These are phyloP conservation scores for Coilia nasus DNA, from an alignment of 2,797 vertebrate species.

Conservation along the genomic window DNA sequence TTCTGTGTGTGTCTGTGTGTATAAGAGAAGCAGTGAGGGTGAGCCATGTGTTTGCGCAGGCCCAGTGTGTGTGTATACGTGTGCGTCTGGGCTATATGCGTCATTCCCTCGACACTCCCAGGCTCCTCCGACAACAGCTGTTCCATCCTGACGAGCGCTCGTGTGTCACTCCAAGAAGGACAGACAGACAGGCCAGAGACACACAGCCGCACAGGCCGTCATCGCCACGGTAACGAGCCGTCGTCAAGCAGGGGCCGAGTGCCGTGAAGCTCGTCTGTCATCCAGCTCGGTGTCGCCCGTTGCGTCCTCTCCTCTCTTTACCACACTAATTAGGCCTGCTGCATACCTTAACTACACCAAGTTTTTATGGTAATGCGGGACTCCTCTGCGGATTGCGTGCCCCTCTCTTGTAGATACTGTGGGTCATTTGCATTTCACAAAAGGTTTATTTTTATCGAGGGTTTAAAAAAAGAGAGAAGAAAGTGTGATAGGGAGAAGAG, in stretches of 20 bases:
- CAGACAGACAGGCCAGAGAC: slow-evolving; percentile 2
- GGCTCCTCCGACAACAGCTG: slow-evolving; percentile 31
- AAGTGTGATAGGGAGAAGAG: slow-evolving; percentile 13
- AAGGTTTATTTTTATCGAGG: slow-evolving; percentile 56
- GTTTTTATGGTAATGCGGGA: slow-evolving; percentile 65
- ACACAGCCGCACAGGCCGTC: neutral
- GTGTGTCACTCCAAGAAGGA: slow-evolving; percentile 1
- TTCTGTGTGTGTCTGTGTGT: neutral
- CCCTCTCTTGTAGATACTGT: slow-evolving; percentile 55
- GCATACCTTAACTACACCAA: slow-evolving; percentile 63
- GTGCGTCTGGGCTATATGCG: neutral
- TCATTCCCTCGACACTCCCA: slow-evolving; percentile 1
- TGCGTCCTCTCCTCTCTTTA: slow-evolving; percentile 40
- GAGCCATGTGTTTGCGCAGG: neutral
- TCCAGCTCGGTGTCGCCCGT: slow-evolving; percentile 23
- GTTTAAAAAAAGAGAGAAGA: slow-evolving; percentile 18
- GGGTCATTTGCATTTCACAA: slow-evolving; percentile 62
- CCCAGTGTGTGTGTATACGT: slow-evolving; percentile 22
- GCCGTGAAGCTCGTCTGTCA: neutral
- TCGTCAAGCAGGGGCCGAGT: slow-evolving; percentile 27
- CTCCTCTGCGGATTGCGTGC: slow-evolving; percentile 57
- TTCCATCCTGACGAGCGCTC: slow-evolving; percentile 36
- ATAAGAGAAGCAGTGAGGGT: neutral
- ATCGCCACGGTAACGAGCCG: slow-evolving; percentile 33
- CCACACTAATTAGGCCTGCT: slow-evolving; percentile 63